Evolutionary conservation across 1,140 invertebrate species (phyloP), one percentile per base, ranked within the genome.

Genomic region (Neuroterus valhalla): DNA sequence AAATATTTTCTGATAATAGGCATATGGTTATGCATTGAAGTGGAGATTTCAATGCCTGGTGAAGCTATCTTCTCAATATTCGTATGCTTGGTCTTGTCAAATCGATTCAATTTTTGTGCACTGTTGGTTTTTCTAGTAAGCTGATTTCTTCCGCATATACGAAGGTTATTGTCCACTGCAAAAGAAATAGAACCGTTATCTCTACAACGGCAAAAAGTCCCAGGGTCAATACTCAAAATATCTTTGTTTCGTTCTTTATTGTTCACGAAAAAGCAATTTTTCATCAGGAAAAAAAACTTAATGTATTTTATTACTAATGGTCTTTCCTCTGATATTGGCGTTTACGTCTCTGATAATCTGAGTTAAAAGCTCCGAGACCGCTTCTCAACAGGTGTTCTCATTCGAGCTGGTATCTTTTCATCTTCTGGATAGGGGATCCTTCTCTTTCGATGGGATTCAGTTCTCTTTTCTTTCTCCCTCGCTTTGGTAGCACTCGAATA

Each of bases 61-160:
- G 8, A 48, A 70, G 52, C 23, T 14, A 52, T 23, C 3, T 62
- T 8, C 21, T 62, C 6, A 23, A 14, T 26, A 62, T 62, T 26
- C 3, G 3, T 50, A 50, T 21, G 50, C 12, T 74, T 66, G 69
- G 15, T 68, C 55, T 42, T 72, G 67, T 74, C 31, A 72, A 77
- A 75, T 77, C 42, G 67, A 77, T 79, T 77, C 42, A 66, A 77
- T 79, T 75, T 38, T 38, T 5, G 31, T 8, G 31, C 31, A 8
- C 4, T 8, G 31, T 8, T 38, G 31, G 31, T 8, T 38, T 38
- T 38, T 10, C 31, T 38, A 1, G 5, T 10, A 5, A 38, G 31
- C 5, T 10, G 31, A 38, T 38, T 38, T 38, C 6, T 38, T 38
- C 31, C 8, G 8, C 17, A 50, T 50, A 50, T 50, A 17, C 17